These are phyloP conservation scores for Notolepis coatsorum DNA, from an alignment of 2,797 vertebrate species.

Conservation along the genomic window DNA sequence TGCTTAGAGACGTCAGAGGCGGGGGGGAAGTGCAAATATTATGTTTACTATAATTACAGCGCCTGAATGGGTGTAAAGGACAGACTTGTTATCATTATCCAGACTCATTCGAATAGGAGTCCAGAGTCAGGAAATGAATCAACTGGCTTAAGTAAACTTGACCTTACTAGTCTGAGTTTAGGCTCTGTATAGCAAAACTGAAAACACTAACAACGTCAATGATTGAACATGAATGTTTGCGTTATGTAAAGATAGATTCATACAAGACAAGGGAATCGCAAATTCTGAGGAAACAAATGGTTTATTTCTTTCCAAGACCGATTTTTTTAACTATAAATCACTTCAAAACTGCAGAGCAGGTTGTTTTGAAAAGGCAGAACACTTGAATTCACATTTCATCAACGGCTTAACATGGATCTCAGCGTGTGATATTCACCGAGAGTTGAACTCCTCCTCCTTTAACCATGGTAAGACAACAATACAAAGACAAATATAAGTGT, in stretches of 20 bases:
- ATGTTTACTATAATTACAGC: slow-evolving; percentile 63
- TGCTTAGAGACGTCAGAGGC: slow-evolving; percentile 35
- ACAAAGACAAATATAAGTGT: slow-evolving; percentile 27
- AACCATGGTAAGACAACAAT: slow-evolving; percentile 48
- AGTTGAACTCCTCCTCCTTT: slow-evolving; percentile 31
- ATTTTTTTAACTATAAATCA: slow-evolving; percentile 67
- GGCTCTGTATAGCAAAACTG: slow-evolving; percentile 15
- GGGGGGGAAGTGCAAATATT: slow-evolving; percentile 71
- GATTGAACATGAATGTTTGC: not conserved
- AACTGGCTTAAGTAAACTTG: slow-evolving; percentile 49
- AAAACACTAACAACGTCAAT: not conserved
- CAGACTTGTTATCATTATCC: slow-evolving; percentile 54
- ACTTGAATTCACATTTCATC: slow-evolving; percentile 81
- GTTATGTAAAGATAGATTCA: not conserved
- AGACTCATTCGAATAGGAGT: slow-evolving; percentile 35
- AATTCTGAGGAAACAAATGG: slow-evolving; percentile 9
- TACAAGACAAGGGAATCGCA: slow-evolving; percentile 12
- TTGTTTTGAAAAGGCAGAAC: slow-evolving; percentile 68
- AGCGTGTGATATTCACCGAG: slow-evolving; percentile 21
- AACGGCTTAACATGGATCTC: slow-evolving; percentile 64
- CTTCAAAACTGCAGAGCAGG: slow-evolving; percentile 70
- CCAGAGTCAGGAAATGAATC: slow-evolving; percentile 59
- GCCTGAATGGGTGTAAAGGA: slow-evolving; percentile 43
- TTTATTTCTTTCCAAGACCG: slow-evolving; percentile 27
- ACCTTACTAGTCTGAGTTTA: slow-evolving; percentile 36